A percentile compares a stretch with the other conserved stretches of the same genome.
Conservation (phyloP, 2,113 vertebrate genomes). For the Camelus dromedarius region DNA sequence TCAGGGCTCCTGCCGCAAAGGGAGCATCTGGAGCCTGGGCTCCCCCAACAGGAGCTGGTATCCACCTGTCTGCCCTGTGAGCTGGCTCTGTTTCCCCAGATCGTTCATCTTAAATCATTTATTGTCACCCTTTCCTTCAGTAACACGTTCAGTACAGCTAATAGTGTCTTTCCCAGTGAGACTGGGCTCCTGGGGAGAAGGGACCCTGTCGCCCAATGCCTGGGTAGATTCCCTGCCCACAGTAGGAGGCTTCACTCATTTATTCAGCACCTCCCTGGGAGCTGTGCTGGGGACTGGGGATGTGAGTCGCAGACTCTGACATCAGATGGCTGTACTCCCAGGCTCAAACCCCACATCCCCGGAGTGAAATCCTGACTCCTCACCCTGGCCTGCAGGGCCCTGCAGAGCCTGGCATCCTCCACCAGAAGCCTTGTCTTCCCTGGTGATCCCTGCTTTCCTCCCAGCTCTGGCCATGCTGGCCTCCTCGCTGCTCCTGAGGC, state of each 20-base stretch:
- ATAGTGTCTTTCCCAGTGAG: background rate
- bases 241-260: background rate
- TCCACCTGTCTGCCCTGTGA: rapidly evolving
- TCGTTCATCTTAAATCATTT: background rate
- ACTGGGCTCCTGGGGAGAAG: background rate
- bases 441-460: background rate
- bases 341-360: background rate
- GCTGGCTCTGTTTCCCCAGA: background rate
- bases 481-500: background rate
- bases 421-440: background rate
- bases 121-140: background rate
- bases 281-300: background rate
- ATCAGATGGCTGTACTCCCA: rapidly evolving
- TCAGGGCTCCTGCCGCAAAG: background rate
- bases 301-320: background rate
- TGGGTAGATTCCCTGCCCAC: background rate
- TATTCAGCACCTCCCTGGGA: background rate
- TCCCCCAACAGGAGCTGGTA: background rate
- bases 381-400: background rate
- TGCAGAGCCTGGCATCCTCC: too few relatives aligned
- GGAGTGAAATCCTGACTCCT: background rate
- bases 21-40: background rate
- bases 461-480: background rate
- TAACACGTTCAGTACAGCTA: background rate
- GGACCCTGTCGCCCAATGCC: background rate